Evolutionary conservation across 2,888 invertebrate species (phyloP).

Genomic region (Agrochola lota): DNA sequence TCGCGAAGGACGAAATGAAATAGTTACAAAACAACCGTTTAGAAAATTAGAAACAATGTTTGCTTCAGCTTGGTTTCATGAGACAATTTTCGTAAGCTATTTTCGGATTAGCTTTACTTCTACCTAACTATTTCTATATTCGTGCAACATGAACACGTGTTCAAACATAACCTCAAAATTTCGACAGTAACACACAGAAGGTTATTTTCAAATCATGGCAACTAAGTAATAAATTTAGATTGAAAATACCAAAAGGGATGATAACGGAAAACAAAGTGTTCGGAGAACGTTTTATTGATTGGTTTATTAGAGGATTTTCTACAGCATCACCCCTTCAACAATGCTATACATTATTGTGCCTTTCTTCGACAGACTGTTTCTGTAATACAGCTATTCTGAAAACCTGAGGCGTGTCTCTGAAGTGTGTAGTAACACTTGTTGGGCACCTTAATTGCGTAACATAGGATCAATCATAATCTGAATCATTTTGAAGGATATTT

Average conservation of each 20-base stretch:
- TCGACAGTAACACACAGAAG: neutral
- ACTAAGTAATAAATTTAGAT: neutral
- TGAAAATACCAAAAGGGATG: no score
- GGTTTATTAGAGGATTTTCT: neutral
- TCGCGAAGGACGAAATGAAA: neutral
- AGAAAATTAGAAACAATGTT: neutral
- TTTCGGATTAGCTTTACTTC: neutral
- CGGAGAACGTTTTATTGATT: neutral
- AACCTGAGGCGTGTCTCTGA: neutral
- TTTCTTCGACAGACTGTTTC: neutral
- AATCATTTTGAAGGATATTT: no score
- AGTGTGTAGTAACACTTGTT: no score
- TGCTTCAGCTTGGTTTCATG: neutral
- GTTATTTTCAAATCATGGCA: no score
- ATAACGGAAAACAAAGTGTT: neutral
- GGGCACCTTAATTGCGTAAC: no score
- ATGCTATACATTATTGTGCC: neutral
- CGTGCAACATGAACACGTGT: constrained; percentile 30
- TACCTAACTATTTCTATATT: neutral
- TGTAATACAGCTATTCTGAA: neutral
- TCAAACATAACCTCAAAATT: constrained; percentile 47
- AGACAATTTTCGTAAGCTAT: neutral
- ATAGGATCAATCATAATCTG: no score
- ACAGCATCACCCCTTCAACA: neutral
- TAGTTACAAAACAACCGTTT: neutral